A percentile compares a stretch with the other conserved stretches of the same genome.
phyloP scores from a whole-genome alignment of 2,888 invertebrate genomes.

The Luperina testacea region DNA sequence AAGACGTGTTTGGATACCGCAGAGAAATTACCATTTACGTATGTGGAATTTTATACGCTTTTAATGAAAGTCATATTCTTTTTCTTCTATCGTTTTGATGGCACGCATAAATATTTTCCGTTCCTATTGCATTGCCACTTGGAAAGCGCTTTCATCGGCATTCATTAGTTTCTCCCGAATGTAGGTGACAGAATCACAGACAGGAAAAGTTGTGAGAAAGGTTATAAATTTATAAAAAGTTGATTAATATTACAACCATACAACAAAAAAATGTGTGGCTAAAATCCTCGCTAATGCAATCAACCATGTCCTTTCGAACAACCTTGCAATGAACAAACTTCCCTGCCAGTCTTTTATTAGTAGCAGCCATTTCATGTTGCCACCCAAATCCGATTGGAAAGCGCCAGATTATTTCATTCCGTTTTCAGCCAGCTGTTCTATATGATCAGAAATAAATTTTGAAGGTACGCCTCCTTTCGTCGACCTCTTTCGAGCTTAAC shows the following conservation, averaged over 20 bases:
- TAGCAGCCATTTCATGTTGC: neutral
- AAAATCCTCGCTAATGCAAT: neutral
- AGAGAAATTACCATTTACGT: conserved; percentile 50
- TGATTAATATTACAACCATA: neutral
- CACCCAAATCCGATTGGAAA: conserved; percentile 14
- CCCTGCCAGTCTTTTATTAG: neutral
- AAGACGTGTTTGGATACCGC: conserved; percentile 39
- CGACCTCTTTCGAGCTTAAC: conserved; percentile 55
- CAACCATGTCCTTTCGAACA: too few relatives aligned
- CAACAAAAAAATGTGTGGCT: neutral
- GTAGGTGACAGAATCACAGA: neutral
- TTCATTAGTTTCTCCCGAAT: neutral
- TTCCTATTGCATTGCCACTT: neutral
- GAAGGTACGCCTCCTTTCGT: conserved; percentile 57
- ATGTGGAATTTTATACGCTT: conserved; percentile 41
- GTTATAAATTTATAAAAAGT: neutral
- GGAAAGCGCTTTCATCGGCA: neutral
- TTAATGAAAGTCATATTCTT: conserved; percentile 24
- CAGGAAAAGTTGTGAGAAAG: neutral
- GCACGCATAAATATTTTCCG: neutral
- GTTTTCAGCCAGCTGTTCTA: conserved; percentile 35
- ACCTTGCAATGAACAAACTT: neutral
- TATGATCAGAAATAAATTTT: conserved; percentile 56
- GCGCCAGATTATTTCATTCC: conserved; percentile 14
- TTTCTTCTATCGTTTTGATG: conserved; percentile 3